Evolutionary conservation across 2,113 vertebrate genomes (phyloP).

Genomic region (Ariopsis seemanni): DNA sequence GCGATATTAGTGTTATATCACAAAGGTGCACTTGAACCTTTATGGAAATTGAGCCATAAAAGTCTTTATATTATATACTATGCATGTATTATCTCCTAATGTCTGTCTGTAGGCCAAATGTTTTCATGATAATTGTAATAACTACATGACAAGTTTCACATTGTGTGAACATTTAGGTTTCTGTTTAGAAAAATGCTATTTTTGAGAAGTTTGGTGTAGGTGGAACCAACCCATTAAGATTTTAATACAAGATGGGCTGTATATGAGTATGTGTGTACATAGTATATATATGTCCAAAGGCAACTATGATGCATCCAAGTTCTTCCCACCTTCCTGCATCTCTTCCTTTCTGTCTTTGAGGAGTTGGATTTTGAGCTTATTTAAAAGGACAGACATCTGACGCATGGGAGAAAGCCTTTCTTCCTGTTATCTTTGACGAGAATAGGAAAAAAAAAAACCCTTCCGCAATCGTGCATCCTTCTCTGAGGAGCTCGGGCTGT

Average conservation of each 20-base stretch:
- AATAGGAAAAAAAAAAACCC: not conserved
- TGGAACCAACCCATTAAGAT: not conserved
- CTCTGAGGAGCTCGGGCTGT: conserved; percentile 40
- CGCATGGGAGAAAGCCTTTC: conserved; percentile 57
- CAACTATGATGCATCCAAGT: conserved; percentile 1
- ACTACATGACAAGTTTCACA: not conserved
- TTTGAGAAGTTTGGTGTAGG: not conserved
- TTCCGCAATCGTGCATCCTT: not conserved
- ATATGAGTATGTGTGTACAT: not conserved
- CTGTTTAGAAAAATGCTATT: not conserved
- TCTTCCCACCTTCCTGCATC: not conserved
- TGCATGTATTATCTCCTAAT: not conserved
- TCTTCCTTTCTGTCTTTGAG: conserved; percentile 54
- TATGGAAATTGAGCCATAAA: not conserved
- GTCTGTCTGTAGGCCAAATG: not conserved
- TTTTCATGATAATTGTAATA: not conserved
- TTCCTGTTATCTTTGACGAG: conserved; percentile 58
- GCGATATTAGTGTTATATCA: not conserved
- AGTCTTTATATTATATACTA: not conserved
- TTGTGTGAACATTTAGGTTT: not conserved
- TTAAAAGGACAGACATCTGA: conserved; percentile 62
- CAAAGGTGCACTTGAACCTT: not conserved
- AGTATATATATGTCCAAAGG: not conserved
- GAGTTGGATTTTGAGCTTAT: conserved; percentile 70
- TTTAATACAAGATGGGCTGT: not conserved